Evolutionary conservation across 2,888 invertebrate species (phyloP), one percentile per base, ranked within the genome.

Genomic region (Lasioglossum morio): DNA sequence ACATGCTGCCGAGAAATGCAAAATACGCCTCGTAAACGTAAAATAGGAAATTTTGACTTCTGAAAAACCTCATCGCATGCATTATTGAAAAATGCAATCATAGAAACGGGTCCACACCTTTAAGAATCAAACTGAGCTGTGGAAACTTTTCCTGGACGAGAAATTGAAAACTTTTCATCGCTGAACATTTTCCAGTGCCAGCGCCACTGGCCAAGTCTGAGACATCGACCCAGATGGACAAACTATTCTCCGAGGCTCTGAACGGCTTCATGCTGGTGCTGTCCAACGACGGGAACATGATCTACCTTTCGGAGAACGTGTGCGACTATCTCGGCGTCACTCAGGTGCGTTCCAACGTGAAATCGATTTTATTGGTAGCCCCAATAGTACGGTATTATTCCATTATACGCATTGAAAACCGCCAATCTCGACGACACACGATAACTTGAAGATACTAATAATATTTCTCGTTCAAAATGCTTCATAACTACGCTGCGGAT

Each of bases 261-360:
- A 99, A 99, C 93, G 99, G 99, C 16, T 99, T 99, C 95, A 96
- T 99, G 73, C 93, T 99, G 90, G 97, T 98, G 72, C 95, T 99
- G 23, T 98, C 99, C 0, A 97, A 97, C 87, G 98, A 98, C 90
- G 99, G 99, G 4, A 99, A 99, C 94, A 97, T 99, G 91, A 97
- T 98, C 30, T 99, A 98, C 95, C 97, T 98, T 80, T 98, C 99
- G 40, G 98, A 99, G 93, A 99, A 98, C 94, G 98, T 99, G 84
- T 97, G 97, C 83, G 98, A 98, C 89, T 98, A 98, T 95, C 97
- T 99, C 87, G 99, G 99, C 79, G 97, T 99, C 23, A 97, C 98
- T 88, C 99, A 99, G 98, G 99, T 99, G 34, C 5, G 72, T 84
- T 53, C 37, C 23, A 30, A 16, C 30, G 30, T 16, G 19, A 30